phyloP scores from a whole-genome alignment of 1,140 invertebrate species.

The Eriosoma lanigerum region DNA sequence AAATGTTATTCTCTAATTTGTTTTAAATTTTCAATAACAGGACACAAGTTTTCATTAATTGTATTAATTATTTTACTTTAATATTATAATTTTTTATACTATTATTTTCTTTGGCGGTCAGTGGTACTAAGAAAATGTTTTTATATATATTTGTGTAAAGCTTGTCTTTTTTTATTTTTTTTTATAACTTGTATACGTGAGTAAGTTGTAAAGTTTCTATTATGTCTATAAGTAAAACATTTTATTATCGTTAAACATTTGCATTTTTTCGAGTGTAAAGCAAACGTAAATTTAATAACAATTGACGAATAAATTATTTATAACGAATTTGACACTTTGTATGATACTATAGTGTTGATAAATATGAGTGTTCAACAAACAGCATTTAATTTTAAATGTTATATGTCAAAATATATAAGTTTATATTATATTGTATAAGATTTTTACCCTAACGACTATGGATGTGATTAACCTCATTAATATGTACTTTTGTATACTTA shows the following conservation, averaged over 20 bases:
- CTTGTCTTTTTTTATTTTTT: constrained; percentile 38
- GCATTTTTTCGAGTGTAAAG: constrained; percentile 22
- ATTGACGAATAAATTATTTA: constrained; percentile 25
- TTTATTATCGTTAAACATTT: constrained; percentile 41
- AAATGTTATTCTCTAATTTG: background rate
- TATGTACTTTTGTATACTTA: constrained; percentile 52
- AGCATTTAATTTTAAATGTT: constrained; percentile 32
- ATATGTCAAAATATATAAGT: constrained; percentile 10
- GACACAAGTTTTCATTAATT: constrained; percentile 10
- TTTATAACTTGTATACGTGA: constrained; percentile 29
- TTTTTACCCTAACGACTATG: background rate
- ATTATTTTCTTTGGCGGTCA: background rate
- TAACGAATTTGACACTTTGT: constrained; percentile 1
- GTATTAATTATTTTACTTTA: background rate
- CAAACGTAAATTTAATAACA: constrained; percentile 7
- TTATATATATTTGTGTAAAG: constrained; percentile 18
- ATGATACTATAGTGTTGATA: constrained; percentile 12
- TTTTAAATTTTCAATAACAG: background rate
- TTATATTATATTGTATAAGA: constrained; percentile 26
- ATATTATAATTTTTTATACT: background rate
- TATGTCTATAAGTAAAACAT: constrained; percentile 26
- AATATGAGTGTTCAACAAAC: constrained; percentile 23
- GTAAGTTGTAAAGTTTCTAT: constrained; percentile 49
- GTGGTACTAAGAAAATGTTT: constrained; percentile 29
- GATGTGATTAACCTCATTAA: constrained; percentile 50